These are phyloP conservation scores for Meandrina meandrites DNA, from an alignment of 92 coral and sea anemone species.

Conservation along the genomic window DNA sequence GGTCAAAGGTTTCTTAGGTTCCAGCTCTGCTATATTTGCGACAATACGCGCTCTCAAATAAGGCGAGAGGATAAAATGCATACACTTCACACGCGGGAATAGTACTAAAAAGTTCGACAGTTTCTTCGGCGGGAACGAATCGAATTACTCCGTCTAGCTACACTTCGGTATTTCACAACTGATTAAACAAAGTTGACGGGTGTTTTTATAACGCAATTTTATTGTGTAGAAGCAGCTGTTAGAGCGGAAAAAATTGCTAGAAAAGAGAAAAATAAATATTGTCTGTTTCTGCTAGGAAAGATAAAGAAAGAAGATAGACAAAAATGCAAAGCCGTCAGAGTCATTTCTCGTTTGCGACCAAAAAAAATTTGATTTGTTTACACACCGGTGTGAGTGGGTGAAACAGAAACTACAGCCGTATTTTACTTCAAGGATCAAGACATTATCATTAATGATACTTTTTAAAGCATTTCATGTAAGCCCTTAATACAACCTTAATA, in stretches of 20 bases:
- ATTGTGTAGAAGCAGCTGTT: background rate
- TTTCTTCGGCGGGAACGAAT: background rate
- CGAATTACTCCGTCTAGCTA: background rate
- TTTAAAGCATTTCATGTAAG: background rate
- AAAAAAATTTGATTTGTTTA: background rate
- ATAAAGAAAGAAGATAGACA: background rate
- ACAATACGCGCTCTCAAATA: background rate
- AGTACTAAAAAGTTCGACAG: background rate
- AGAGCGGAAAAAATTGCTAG: background rate
- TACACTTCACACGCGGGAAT: background rate
- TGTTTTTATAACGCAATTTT: background rate
- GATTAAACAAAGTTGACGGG: slow-evolving; percentile 7
- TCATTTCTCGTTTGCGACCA: background rate
- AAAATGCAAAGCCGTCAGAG: background rate
- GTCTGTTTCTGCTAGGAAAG: background rate
- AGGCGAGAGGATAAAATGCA: background rate
- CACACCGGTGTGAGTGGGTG: background rate
- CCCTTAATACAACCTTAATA: background rate
- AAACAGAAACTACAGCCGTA: background rate
- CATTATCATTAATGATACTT: background rate
- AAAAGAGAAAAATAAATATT: background rate
- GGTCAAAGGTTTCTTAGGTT: background rate
- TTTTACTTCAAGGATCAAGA: background rate
- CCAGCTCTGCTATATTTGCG: background rate
- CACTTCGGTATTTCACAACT: slow-evolving; percentile 4